Evolutionary conservation across 2,113 vertebrate genomes (phyloP), one percentile per base, ranked within the genome.

Genomic region (Channa argus): DNA sequence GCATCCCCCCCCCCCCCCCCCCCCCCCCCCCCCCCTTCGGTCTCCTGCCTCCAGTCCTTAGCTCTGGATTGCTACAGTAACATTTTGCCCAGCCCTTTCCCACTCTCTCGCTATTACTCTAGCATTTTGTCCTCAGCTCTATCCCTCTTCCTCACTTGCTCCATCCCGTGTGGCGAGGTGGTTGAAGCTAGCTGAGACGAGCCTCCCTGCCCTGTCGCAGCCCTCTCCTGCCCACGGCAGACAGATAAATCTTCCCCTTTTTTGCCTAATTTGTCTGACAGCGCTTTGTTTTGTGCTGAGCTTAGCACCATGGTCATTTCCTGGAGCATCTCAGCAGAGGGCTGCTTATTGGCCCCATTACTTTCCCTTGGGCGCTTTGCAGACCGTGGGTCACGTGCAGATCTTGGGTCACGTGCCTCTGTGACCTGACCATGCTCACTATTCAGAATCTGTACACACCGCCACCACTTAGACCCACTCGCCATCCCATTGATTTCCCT

Each of bases 261-360:
- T 90, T 85, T 90, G 85, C 88, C 90, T 90, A 90, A 90, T 90
- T 81, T 83, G 70, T 88, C 76, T 67, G 84, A 89, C 89, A 82
- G 76, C 77, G 64, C 66, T 87, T 87, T 84, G 67, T 91, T 91
- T 90, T 88, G 76, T 84, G 92, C 92, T 92, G 92, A 93, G 83
- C 82, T 87, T 79, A 91, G 90, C 91, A 89, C 49, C 38, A 36
- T 64, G 0, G 76, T 90, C 72, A 83, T 90, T 88, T 86, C 84
- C 79, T 59, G 56, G 47, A 79, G 76, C 73, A 4, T 70, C 80
- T 86, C 60, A 63, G 77, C 71, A 64, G 68, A 68, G 38, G 14
- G 60, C 68, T 51, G 47, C 65, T 85, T 86, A 91, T 88, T 77
- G 72, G 84, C 76, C 61, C 70, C 66, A 88, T 91, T 47, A 80